These are phyloP conservation scores for Synaphobranchus kaupii DNA, from an alignment of 2,797 vertebrate species.

Conservation along the genomic window DNA sequence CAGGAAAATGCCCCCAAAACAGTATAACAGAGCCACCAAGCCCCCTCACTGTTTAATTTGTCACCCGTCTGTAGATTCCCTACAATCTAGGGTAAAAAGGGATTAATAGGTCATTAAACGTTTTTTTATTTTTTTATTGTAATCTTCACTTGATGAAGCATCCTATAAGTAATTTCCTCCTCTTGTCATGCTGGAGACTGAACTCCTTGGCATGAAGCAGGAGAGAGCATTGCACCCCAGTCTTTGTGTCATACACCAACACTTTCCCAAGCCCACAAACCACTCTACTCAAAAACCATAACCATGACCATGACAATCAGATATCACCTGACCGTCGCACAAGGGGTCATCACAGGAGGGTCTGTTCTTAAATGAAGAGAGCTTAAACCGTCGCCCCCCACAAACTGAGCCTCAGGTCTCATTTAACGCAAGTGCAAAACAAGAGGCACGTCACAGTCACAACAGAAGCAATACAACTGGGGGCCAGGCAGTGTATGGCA, in stretches of 20 bases:
- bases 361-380: not conserved
- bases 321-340: not conserved
- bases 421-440: too few species aligned
- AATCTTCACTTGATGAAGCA: slow-evolving; percentile 7
- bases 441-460: too few species aligned
- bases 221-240: not conserved
- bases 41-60: too few species aligned
- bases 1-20: too few species aligned
- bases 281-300: not conserved
- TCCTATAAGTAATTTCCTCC: not conserved
- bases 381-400: not conserved
- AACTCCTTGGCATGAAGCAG: not conserved
- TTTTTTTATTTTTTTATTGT: too few species aligned
- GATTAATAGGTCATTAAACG: too few species aligned
- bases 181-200: not conserved
- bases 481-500: too few species aligned
- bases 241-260: not conserved
- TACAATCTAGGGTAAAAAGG: too few species aligned
- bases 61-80: too few species aligned
- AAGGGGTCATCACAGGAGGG: not conserved
- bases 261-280: not conserved
- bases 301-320: too few species aligned
- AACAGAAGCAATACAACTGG: too few species aligned
- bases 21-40: too few species aligned
- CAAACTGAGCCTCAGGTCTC: not conserved